These are phyloP conservation scores for Cyrtorhinus lividipennis DNA, from an alignment of 1,140 invertebrate genomes.

Conservation along the genomic window DNA sequence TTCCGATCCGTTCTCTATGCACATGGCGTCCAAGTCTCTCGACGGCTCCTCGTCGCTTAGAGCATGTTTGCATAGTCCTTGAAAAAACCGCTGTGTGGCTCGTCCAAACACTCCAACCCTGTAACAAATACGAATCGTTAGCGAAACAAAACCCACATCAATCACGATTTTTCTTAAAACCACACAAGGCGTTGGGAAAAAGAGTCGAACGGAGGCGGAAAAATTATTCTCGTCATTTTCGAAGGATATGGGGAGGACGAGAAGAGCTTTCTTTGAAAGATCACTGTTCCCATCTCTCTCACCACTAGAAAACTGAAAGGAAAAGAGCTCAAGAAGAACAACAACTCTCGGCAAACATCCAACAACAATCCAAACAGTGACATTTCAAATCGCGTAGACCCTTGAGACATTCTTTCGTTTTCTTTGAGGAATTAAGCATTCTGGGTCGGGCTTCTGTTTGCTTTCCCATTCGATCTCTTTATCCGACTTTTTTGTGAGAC, in stretches of 20 bases:
- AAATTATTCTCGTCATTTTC: conserved; percentile 1
- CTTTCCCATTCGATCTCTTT: background rate
- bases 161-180: conserved; percentile 12
- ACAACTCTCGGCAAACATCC: background rate
- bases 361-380: conserved; percentile 9
- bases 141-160: conserved; percentile 13
- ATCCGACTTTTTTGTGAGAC: background rate
- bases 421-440: background rate
- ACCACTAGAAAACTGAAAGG: background rate
- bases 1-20: conserved; percentile 3
- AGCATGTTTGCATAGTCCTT: conserved; percentile 7
- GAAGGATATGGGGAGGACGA: background rate
- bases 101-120: conserved; percentile 11
- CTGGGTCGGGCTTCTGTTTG: background rate
- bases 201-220: background rate
- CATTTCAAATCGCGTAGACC: background rate
- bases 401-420: conserved; percentile 6
- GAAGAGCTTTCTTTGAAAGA: background rate
- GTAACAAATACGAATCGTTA: conserved; percentile 15
- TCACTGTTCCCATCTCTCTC: conserved; percentile 1
- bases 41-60: background rate
- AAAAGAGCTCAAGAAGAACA: background rate
- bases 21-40: background rate
- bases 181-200: too few species aligned
- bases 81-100: conserved; percentile 10